These are phyloP conservation scores for Lates calcarifer DNA, from an alignment of 2,113 vertebrate species.

Conservation along the genomic window DNA sequence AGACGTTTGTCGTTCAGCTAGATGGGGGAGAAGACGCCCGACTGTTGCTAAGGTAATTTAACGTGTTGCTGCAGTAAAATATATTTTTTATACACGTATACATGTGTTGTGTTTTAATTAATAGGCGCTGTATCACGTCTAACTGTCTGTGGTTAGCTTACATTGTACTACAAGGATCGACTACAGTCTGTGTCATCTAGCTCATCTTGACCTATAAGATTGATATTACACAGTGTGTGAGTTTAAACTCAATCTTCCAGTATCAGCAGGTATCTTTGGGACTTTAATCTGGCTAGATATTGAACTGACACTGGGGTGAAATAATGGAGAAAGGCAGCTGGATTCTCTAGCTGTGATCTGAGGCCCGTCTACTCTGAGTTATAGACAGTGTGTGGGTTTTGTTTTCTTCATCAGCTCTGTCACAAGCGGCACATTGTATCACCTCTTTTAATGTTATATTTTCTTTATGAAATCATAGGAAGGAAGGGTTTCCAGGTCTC, in stretches of 20 bases:
- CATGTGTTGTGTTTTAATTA: not conserved
- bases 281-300: not conserved
- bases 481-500: conserved; percentile 16
- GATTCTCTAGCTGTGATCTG: not conserved
- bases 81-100: not conserved
- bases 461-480: not conserved
- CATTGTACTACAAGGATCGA: not conserved
- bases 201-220: conserved; percentile 1
- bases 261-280: not conserved
- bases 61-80: not conserved
- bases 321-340: not conserved
- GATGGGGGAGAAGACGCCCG: conserved; percentile 12
- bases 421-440: not conserved
- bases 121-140: not conserved
- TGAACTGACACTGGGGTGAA: conserved; percentile 13
- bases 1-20: not conserved
- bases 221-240: not conserved
- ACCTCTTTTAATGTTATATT: not conserved
- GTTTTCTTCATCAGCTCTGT: not conserved
- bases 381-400: not conserved
- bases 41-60: conserved; percentile 41
- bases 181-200: not conserved
- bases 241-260: not conserved
- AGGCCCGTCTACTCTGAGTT: not conserved
- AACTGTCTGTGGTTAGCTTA: conserved; percentile 46